Conservation (phyloP, 2,797 vertebrate species). For the Helarctos malayanus region DNA sequence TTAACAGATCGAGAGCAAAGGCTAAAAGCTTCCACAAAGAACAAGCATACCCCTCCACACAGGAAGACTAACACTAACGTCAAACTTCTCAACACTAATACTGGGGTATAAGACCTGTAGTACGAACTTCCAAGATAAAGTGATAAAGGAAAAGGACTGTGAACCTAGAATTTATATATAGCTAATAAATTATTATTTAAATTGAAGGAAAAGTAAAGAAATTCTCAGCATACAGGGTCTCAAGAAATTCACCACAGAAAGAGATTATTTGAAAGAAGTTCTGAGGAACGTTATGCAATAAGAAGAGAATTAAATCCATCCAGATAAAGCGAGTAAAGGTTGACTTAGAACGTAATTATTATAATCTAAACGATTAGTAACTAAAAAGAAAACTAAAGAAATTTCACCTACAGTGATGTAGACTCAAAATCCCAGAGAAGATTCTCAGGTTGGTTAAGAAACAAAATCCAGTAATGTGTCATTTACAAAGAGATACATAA, state of each 20-base stretch:
- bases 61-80: not conserved
- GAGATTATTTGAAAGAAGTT: not conserved
- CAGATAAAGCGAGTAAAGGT: not conserved
- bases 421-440: not conserved
- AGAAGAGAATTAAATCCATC: constrained; percentile 28
- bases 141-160: not conserved
- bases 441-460: not conserved
- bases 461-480: constrained; percentile 19
- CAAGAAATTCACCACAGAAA: constrained; percentile 33
- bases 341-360: not conserved
- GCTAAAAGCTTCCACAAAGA: constrained; percentile 18
- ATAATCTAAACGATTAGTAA: not conserved
- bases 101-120: not conserved
- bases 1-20: not conserved
- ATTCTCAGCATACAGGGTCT: not conserved
- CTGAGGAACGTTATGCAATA: not conserved
- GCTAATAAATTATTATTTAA: constrained; percentile 4
- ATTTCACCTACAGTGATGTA: not conserved
- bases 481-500: not conserved
- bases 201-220: constrained; percentile 21
- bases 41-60: not conserved
- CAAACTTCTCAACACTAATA: not conserved
- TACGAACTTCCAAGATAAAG: not conserved
- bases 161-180: constrained; percentile 2
- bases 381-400: not conserved